Evolutionary conservation across 2,888 invertebrate genomes (phyloP), one percentile per base, ranked within the genome.

Genomic region (Pachydiplax longipennis): DNA sequence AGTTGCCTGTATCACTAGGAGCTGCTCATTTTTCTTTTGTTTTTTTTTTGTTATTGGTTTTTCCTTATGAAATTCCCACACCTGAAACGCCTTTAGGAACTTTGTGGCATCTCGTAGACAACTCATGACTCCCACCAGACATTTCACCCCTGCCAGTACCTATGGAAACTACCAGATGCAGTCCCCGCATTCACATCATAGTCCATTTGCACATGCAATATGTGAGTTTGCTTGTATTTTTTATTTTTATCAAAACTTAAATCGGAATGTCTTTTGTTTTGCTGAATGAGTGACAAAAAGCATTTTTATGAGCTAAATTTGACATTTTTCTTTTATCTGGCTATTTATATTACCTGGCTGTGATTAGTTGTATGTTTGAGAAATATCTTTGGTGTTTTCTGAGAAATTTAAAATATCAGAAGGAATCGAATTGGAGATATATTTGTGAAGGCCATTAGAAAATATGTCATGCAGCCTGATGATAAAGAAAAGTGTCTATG

Each of bases 41-140:
- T 80, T 61, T 80, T 81, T 80, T 48, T 22, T 81, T 80, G n/a
- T 90, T 25, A 35, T 31, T 90, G 44, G n/a, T 73, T 73, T 90
- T 90, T 53, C 53, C 73, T 80, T 48, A 53, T 40, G 61, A 81
- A 80, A 90, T 80, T n/a, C 81, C 90, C 53, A 40, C 18, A 80
- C 81, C 81, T 61, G 40, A 90, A 90, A 90, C 53, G 58, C 81
- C 91, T 92, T 91, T 94, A 96, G 96, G 93, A 96, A 96, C 94
- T 96, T 95, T 93, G 94, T 96, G 92, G 95, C 95, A 91, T 96
- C 96, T 80, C 94, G 95, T 92, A 95, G 94, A 93, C 93, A 93
- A 92, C 93, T 91, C 82, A 61, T 91, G 83, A 90, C 83, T 83
- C 82, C 91, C 61, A 80, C 65, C 61, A 91, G 91, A 81, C 91